These are phyloP conservation scores for Cervus canadensis DNA, from an alignment of 2,113 vertebrate species.

Conservation along the genomic window DNA sequence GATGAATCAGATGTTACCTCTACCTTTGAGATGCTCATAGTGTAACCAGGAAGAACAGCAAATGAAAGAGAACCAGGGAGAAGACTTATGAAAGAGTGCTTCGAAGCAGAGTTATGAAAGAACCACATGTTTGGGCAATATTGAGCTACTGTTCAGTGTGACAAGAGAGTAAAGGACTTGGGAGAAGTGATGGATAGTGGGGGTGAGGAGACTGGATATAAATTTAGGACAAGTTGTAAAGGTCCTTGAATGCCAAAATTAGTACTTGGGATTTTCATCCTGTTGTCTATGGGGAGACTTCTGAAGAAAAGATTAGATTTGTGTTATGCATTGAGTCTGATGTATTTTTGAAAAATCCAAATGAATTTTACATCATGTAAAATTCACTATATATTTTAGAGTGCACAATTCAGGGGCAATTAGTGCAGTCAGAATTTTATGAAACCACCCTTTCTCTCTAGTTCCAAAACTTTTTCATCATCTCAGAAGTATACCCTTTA, in stretches of 20 bases:
- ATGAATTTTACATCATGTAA: neutral
- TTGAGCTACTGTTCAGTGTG: neutral
- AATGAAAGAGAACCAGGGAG: neutral
- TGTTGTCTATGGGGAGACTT: neutral
- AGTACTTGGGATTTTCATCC: neutral
- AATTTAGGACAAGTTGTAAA: neutral
- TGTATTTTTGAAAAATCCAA: neutral
- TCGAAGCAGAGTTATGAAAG: neutral
- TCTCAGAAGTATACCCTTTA: neutral
- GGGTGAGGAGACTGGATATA: neutral
- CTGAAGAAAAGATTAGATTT: neutral
- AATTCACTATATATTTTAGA: neutral
- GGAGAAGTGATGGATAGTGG: neutral
- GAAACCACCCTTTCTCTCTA: neutral
- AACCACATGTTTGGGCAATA: neutral
- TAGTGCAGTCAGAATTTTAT: neutral
- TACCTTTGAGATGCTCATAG: neutral
- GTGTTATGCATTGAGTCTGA: neutral
- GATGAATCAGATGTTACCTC: neutral
- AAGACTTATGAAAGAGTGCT: neutral
- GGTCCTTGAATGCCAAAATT: neutral
- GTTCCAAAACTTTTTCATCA: neutral
- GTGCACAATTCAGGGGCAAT: neutral
- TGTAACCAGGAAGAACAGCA: neutral
- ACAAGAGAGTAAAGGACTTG: neutral